phyloP scores from a whole-genome alignment of 2,113 vertebrate species.

The Rhagologus leucostigma region DNA sequence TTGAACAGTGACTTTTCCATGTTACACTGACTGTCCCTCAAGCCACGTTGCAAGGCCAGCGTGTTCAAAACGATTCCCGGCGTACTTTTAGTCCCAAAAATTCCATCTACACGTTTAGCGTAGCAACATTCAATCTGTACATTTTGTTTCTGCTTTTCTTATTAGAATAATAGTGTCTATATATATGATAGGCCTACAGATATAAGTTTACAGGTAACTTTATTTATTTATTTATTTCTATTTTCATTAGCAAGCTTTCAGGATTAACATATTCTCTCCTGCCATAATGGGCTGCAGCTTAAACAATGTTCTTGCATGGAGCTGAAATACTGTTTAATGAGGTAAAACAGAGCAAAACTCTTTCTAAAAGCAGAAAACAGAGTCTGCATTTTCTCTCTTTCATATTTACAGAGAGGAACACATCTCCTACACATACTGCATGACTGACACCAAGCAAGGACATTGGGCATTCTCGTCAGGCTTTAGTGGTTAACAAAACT shows the following conservation, averaged over 20 bases:
- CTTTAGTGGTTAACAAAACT: neutral
- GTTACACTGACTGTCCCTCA: neutral
- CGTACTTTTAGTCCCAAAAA: neutral
- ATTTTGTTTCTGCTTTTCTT: neutral
- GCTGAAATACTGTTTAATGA: neutral
- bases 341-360: neutral
- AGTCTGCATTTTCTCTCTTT: neutral
- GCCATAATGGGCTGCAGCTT: neutral
- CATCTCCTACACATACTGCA: neutral
- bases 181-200: neutral
- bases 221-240: neutral
- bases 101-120: neutral
- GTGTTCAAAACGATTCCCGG: neutral
- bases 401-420: neutral
- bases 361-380: neutral
- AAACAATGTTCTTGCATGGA: neutral
- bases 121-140: neutral
- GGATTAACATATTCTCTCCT: neutral
- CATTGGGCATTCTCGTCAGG: neutral
- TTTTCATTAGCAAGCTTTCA: neutral
- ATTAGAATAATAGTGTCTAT: neutral
- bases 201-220: neutral
- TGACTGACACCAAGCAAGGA: neutral
- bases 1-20: neutral
- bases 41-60: neutral